Evolutionary conservation across 2,113 vertebrate genomes (phyloP), one percentile per base, ranked within the genome.

Genomic region (Xenopus laevis): DNA sequence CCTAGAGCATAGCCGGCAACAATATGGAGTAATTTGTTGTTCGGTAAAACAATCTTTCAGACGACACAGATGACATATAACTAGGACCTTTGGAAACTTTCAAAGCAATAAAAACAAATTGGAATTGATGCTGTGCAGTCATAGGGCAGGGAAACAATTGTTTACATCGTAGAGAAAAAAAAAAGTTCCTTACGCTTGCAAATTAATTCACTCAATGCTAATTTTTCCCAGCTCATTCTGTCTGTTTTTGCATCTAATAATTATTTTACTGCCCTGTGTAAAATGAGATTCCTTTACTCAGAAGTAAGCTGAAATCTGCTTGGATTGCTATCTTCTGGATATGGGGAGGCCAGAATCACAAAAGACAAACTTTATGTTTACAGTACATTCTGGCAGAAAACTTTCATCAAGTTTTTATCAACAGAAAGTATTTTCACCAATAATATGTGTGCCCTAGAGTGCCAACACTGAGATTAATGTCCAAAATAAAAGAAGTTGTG

Each of bases 51-150:
- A 76, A 75, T 76, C 73, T 63, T 68, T 55, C 53, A 70, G 66
- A 69, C 44, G 50, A 40, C 23, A 70, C 15, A 15, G n/a, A 17
- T 52, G 73, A 75, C 47, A 70, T 64, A 63, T 53, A 44, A 40
- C 58, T 40, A 27, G 47, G 59, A 70, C 47, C 59, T 64, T 70
- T 64, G 33, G 33, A 63, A 64, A 70, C 27, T 44, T 77, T 53
- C 60, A 64, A 77, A 77, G 46, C 33, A 70, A 70, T 77, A 77
- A 77, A 77, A 46, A 60, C 33, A 70, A 77, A 77, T 57, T 77
- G 47, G 67, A 77, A 77, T 64, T 70, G 74, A 77, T 77, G 67
- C 55, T 57, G 73, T 53, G 23, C 63, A 66, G 52, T 75, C 65
- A 68, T 61, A 61, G 46, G 47, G 65, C 44, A 60, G 40, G 63